Conservation (phyloP, 1,140 invertebrate species). For the Drosophila fuyamai region DNA sequence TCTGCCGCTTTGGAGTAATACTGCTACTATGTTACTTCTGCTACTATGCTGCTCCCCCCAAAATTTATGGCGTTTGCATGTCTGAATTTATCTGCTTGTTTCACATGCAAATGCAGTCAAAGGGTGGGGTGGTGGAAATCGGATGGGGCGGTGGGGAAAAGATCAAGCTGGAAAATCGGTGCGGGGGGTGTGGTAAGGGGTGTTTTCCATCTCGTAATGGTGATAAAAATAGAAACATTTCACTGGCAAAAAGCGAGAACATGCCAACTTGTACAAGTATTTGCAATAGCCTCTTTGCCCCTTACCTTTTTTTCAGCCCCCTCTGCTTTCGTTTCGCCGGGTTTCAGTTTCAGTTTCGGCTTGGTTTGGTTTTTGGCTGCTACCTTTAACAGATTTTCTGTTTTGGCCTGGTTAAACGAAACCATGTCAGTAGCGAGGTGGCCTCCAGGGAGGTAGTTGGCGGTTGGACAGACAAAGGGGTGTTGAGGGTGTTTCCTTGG, state of each 20-base stretch:
- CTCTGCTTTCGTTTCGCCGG: constrained; percentile 27
- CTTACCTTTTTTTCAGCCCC: neutral
- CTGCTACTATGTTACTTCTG: constrained; percentile 37
- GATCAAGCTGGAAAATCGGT: constrained; percentile 29
- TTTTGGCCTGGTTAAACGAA: constrained; percentile 58
- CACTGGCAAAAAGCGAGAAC: constrained; percentile 55
- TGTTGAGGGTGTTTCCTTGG: neutral
- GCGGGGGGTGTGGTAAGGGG: neutral
- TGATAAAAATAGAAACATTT: constrained; percentile 82
- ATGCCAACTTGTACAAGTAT: constrained; percentile 57
- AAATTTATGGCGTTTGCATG: constrained; percentile 81
- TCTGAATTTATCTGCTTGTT: constrained; percentile 83
- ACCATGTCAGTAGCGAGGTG: constrained; percentile 61
- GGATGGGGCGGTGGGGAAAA: neutral
- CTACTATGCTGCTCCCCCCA: constrained; percentile 23
- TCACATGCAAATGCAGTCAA: constrained; percentile 78
- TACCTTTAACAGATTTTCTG: constrained; percentile 76
- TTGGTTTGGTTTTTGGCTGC: constrained; percentile 33
- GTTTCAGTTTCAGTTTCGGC: constrained; percentile 36
- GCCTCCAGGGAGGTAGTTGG: constrained; percentile 37
- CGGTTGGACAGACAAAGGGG: constrained; percentile 11
- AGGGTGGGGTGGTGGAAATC: neutral
- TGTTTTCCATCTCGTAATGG: constrained; percentile 73
- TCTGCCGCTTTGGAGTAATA: constrained; percentile 16
- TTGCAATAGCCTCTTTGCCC: constrained; percentile 17